Percentiles rank a stretch among this genome's conserved stretches.
phyloP scores from a whole-genome alignment of 2,113 vertebrate genomes.

The Podarcis muralis region DNA sequence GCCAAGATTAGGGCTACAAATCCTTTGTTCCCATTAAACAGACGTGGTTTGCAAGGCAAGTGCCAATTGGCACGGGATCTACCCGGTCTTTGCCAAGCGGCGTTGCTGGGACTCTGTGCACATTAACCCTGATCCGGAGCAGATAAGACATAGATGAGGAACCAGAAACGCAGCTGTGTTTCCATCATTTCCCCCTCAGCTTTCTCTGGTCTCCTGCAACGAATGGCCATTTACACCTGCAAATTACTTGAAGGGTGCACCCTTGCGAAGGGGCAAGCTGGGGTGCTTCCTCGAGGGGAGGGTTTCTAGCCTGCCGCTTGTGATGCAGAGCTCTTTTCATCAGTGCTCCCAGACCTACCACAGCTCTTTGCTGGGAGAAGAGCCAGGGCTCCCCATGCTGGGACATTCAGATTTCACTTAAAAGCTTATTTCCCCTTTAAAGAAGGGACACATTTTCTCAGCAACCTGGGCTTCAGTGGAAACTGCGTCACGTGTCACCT shows the following conservation, averaged over 20 bases:
- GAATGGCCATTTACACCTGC: background rate
- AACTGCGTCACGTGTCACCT: background rate
- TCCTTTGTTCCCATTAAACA: accelerated
- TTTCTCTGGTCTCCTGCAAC: background rate
- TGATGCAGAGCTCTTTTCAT: background rate
- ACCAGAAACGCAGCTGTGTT: background rate
- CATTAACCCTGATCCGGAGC: background rate
- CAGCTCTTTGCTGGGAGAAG: background rate
- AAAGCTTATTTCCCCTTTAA: background rate
- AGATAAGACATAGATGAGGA: background rate
- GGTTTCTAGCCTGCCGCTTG: background rate
- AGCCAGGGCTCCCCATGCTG: background rate
- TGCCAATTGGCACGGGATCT: background rate
- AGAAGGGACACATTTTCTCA: background rate
- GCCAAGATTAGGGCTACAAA: background rate
- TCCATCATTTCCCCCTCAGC: background rate
- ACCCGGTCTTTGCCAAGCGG: background rate
- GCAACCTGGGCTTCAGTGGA: background rate
- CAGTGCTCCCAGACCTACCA: background rate
- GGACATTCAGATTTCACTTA: background rate
- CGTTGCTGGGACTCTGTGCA: accelerated
- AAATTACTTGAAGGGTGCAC: background rate
- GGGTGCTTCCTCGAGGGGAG: background rate
- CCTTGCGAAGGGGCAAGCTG: background rate
- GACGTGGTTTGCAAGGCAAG: background rate